Conservation (phyloP, 2,888 invertebrate genomes). For the Pachliopta kotzebuea region DNA sequence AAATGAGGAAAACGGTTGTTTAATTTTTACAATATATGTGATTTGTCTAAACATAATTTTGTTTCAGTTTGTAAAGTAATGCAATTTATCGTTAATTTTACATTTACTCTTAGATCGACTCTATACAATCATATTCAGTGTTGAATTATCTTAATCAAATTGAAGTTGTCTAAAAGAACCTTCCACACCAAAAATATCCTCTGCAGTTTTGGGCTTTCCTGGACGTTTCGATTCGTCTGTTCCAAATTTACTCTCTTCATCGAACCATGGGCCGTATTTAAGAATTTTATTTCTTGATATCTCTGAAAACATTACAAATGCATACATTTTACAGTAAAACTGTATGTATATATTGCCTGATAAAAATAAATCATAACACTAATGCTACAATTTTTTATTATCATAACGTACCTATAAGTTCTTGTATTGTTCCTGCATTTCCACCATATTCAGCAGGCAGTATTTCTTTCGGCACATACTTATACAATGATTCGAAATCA, state of each 20-base stretch:
- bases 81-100: neutral
- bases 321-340: no score
- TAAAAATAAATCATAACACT: no score
- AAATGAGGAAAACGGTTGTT: no score
- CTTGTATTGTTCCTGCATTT: constrained; percentile 69
- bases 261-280: constrained; percentile 68
- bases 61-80: neutral
- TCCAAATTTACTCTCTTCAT: constrained; percentile 68
- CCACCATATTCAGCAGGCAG: constrained; percentile 84
- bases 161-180: constrained; percentile 70
- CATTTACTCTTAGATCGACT: neutral
- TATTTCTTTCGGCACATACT: constrained; percentile 76
- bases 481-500: constrained; percentile 70
- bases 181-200: constrained; percentile 66
- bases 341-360: no score
- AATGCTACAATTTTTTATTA: neutral
- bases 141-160: constrained; percentile 40
- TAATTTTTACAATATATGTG: no score
- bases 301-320: constrained; percentile 12
- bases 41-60: no score
- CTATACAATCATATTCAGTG: no score
- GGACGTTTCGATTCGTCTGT: constrained; percentile 74
- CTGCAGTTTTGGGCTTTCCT: constrained; percentile 66
- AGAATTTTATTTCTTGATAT: constrained; percentile 20
- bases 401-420: constrained; percentile 61